Percentiles rank a stretch among this genome's conserved stretches.
Conservation (phyloP, 1,140 invertebrate genomes). For the Lanistes nyassanus region DNA sequence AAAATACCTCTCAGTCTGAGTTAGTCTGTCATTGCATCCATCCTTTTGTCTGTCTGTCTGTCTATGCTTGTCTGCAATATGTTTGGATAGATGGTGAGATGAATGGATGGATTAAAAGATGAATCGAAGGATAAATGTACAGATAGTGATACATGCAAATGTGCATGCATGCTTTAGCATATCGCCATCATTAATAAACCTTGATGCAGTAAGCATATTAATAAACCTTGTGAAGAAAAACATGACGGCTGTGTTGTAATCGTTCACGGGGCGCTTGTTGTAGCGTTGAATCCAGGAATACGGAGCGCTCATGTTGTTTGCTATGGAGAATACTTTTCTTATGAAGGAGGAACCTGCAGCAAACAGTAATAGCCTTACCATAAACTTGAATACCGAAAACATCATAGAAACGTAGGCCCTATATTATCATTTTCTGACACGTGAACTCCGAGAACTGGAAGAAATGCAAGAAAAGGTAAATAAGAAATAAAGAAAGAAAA, state of each 20-base stretch:
- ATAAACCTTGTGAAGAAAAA: conserved; percentile 17
- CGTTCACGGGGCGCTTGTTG: conserved; percentile 9
- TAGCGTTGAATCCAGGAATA: not conserved
- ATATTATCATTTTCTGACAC: not conserved
- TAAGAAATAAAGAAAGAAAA: not conserved
- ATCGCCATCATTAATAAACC: not conserved
- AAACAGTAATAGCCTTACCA: not conserved
- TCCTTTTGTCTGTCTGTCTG: too few relatives aligned
- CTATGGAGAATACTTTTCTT: conserved; percentile 1
- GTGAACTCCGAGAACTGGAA: not conserved
- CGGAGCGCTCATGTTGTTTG: not conserved
- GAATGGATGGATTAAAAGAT: not conserved
- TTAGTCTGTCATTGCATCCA: not conserved
- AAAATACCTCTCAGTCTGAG: not conserved
- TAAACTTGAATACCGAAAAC: not conserved
- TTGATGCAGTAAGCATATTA: not conserved
- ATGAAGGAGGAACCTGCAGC: conserved; percentile 8
- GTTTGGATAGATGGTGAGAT: not conserved
- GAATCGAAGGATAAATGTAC: not conserved
- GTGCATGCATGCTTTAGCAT: not conserved
- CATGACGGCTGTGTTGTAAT: conserved; percentile 14
- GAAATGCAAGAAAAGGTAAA: not conserved
- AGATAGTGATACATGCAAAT: not conserved
- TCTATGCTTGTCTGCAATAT: too few relatives aligned
- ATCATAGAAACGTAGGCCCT: not conserved